A percentile compares a stretch with the other conserved stretches of the same genome.
Evolutionary conservation across 2,113 vertebrate species (phyloP).

Genomic region (Nyctibius bracteatus): DNA sequence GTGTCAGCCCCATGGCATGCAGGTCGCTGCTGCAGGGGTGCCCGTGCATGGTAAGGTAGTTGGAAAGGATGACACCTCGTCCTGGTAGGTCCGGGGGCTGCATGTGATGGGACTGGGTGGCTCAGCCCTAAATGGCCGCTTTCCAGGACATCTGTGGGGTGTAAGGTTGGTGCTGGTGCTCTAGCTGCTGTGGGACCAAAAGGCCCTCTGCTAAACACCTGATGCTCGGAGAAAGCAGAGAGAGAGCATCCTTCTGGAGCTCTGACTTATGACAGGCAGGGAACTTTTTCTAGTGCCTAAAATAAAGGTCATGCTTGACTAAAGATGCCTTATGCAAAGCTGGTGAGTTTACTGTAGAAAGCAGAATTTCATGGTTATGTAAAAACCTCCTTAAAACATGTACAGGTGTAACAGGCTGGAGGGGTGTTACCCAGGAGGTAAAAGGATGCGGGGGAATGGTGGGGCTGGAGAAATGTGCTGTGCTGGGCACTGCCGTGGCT

Average conservation of each 20-base stretch:
- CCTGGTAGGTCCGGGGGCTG: background rate
- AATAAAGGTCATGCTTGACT: background rate
- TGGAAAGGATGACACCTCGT: background rate
- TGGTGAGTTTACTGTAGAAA: background rate
- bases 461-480: background rate
- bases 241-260: background rate
- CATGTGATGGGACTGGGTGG: background rate
- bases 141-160: background rate
- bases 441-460: background rate
- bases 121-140: background rate
- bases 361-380: background rate
- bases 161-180: background rate
- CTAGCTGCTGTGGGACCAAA: background rate
- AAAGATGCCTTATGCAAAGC: background rate
- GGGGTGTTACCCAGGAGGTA: background rate
- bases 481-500: background rate
- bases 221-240: background rate
- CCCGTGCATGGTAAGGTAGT: accelerated
- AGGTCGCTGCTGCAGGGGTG: background rate
- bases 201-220: background rate
- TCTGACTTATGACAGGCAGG: background rate
- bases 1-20: accelerated
- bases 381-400: background rate
- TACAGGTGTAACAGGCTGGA: background rate
- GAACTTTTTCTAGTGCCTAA: background rate